Base-by-base conservation (phyloP, 2,888 invertebrate genomes). In the Diaprepes abbreviatus region DNA sequence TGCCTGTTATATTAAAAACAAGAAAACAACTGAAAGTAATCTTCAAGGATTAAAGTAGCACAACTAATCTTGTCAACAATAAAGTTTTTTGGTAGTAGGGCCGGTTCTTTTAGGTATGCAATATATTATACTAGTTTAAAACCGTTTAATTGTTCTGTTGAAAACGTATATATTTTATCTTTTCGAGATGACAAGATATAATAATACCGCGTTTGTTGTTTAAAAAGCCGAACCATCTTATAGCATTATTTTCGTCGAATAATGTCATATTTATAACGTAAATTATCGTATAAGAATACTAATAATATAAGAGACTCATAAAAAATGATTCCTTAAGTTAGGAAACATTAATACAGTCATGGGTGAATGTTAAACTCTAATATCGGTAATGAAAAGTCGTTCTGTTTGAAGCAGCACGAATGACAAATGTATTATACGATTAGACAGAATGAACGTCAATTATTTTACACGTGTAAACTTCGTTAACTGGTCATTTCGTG, bases 151-250 rank as follows among this genome's bases (percentile, higher is more conserved):
- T 71, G 71, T 71, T 71, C 64, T 28, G 67, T 71, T 64, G 65
- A 68, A 67, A 55, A 55, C n/a, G 54, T 28, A 36, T 52, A 64
- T 64, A 64, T 64, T 38, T 64, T 64, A 64, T 64, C 69, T 55
- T 55, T 60, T 38, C 10, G 64, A 69, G 72, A 72, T 72, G 72
- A 72, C 69, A 69, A 72, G 69, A 72, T 69, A 69, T 72, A 72
- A 72, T 71, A 66, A 62, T 62, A 64, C 43, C 58, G 66, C 70
- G 65, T 70, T 66, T 70, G 70, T 64, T 59, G 59, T 59, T 66
- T 55, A 55, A 60, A 54, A 64, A 64, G 60, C 70, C 70, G 70
- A 69, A 69, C 60, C 60, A 40, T 52, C 66, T 66, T 66, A 62
- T 36, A 66, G 55, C 50, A 60, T 70, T 65, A 64, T 70, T 70